phyloP scores from a whole-genome alignment of 2,113 vertebrate species.

The Thermophis baileyi region DNA sequence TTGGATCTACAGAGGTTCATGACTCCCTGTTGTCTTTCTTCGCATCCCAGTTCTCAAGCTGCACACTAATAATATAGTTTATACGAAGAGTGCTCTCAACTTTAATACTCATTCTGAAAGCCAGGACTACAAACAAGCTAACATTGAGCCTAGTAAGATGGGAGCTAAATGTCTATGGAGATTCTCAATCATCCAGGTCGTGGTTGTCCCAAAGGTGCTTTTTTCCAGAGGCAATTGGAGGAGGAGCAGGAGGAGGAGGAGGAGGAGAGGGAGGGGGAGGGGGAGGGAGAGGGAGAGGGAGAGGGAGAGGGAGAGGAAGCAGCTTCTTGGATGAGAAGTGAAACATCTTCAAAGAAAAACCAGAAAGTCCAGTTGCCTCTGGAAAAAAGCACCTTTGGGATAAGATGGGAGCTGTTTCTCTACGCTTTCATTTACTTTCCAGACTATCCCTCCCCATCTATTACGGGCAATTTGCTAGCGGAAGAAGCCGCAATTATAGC shows the following conservation, averaged over 20 bases:
- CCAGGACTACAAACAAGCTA: neutral
- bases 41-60: neutral
- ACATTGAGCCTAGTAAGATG: neutral
- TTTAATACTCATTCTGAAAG: neutral
- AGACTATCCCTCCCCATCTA: neutral
- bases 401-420: neutral
- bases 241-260: too few species aligned
- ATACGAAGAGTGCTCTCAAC: neutral
- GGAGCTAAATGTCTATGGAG: too few species aligned
- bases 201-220: too few species aligned
- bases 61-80: neutral
- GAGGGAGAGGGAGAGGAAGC: too few species aligned
- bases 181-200: too few species aligned
- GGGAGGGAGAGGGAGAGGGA: too few species aligned
- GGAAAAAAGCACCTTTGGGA: too few species aligned
- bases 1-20: neutral
- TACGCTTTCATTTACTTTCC: neutral
- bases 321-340: too few species aligned
- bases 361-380: too few species aligned
- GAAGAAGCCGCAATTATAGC: neutral
- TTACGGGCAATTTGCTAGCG: neutral
- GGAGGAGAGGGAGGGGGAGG: too few species aligned
- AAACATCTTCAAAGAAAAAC: too few species aligned
- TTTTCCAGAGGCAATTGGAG: too few species aligned
- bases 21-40: neutral